These are phyloP conservation scores for Netelia virgata DNA, from an alignment of 2,888 invertebrate genomes.

Conservation along the genomic window DNA sequence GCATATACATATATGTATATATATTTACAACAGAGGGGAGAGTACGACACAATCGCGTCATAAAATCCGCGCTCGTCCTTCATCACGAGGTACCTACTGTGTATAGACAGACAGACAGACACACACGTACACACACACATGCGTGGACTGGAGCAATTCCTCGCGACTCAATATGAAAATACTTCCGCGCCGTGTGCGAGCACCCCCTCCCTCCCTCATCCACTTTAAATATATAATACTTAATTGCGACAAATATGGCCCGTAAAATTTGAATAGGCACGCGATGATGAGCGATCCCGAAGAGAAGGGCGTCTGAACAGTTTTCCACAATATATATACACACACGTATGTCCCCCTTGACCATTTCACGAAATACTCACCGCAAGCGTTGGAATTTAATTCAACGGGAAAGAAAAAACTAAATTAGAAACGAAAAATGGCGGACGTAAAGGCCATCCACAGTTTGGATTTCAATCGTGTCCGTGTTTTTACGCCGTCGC, in stretches of 20 bases:
- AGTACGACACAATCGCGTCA: slow-evolving; percentile 69
- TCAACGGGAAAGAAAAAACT: not conserved
- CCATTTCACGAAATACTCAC: not conserved
- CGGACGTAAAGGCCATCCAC: too few relatives aligned
- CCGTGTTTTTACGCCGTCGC: too few relatives aligned
- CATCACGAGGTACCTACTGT: slow-evolving; percentile 73
- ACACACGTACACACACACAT: slow-evolving; percentile 48
- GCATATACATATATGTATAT: slow-evolving; percentile 12
- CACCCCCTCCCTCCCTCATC: slow-evolving; percentile 65
- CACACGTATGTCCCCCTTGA: not conserved
- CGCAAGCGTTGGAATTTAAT: slow-evolving; percentile 21
- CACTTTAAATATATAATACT: slow-evolving; percentile 79
- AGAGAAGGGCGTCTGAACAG: slow-evolving; percentile 24
- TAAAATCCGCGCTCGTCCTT: slow-evolving; percentile 74
- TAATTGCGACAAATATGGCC: slow-evolving; percentile 83
- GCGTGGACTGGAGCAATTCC: slow-evolving; percentile 66
- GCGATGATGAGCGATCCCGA: slow-evolving; percentile 73
- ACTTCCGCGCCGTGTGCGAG: slow-evolving; percentile 72
- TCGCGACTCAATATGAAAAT: slow-evolving; percentile 79
- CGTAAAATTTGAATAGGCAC: slow-evolving; percentile 84
- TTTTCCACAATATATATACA: slow-evolving; percentile 6
- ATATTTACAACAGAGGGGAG: slow-evolving; percentile 37
- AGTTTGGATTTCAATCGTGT: too few relatives aligned
- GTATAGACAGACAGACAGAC: not conserved
- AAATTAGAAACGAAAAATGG: not conserved